Evolutionary conservation across 2,888 invertebrate species (phyloP).

Genomic region (Hololepta plana): DNA sequence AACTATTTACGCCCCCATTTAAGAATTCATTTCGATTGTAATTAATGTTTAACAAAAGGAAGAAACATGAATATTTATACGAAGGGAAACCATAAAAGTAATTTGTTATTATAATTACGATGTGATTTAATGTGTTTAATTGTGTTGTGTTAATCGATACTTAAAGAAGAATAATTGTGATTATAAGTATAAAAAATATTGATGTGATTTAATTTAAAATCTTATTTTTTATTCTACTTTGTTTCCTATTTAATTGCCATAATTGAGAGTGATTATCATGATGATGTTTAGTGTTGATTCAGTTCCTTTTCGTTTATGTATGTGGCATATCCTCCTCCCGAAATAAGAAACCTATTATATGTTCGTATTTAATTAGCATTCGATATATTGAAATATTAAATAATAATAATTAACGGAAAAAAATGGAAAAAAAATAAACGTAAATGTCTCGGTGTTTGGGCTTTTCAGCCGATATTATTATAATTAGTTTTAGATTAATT

Average conservation of each 20-base stretch:
- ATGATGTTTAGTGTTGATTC: too few species aligned
- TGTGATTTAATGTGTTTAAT: not conserved
- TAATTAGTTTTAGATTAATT: too few species aligned
- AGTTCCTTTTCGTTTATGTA: conserved; percentile 10
- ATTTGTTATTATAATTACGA: conserved; percentile 1
- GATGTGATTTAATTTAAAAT: not conserved
- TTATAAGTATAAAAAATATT: not conserved
- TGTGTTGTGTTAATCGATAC: not conserved
- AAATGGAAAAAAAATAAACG: conserved; percentile 1
- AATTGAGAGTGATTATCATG: too few species aligned
- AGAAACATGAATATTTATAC: too few species aligned
- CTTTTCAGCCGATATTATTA: too few species aligned
- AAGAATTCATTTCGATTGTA: too few species aligned
- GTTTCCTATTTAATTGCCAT: not conserved
- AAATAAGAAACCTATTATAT: too few species aligned
- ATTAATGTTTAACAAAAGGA: too few species aligned
- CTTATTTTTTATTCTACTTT: not conserved
- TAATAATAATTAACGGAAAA: conserved; percentile 13
- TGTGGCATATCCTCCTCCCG: conserved; percentile 20
- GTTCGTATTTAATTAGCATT: conserved; percentile 16
- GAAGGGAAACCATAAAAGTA: too few species aligned
- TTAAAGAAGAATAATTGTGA: not conserved
- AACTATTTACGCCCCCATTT: too few species aligned
- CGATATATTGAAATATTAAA: conserved; percentile 12
- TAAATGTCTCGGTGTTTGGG: too few species aligned